Percentiles rank a stretch among this genome's conserved stretches.
These are phyloP conservation scores for Tetragonula carbonaria DNA, from an alignment of 2,888 invertebrate genomes.

Conservation along the genomic window DNA sequence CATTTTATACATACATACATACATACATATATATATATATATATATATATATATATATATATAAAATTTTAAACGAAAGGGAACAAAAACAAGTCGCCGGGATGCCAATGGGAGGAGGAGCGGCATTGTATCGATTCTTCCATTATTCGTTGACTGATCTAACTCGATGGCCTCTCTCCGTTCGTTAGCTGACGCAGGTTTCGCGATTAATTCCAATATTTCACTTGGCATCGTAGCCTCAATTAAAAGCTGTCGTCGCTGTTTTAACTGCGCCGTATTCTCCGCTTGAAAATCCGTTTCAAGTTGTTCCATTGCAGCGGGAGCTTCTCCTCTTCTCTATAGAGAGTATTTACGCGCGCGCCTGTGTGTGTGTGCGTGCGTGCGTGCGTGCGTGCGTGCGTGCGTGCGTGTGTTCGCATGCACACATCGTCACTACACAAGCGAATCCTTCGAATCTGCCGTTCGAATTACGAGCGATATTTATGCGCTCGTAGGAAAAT, in stretches of 20 bases:
- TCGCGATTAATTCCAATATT: slow-evolving; percentile 73
- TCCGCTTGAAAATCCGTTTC: slow-evolving; percentile 60
- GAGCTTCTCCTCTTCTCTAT: neutral
- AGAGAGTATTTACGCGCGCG: too few relatives aligned
- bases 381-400: too few relatives aligned
- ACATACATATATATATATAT: too few relatives aligned
- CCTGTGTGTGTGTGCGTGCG: too few relatives aligned
- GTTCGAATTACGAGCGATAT: neutral
- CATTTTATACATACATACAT: too few relatives aligned
- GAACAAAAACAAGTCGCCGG: slow-evolving; percentile 26
- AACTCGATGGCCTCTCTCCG: slow-evolving; percentile 65
- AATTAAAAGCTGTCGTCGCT: slow-evolving; percentile 71
- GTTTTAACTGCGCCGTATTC: slow-evolving; percentile 65
- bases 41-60: neutral
- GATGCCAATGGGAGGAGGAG: slow-evolving; percentile 11
- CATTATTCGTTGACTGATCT: slow-evolving; percentile 72
- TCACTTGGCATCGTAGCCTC: slow-evolving; percentile 65
- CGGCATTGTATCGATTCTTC: slow-evolving; percentile 66
- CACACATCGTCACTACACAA: neutral
- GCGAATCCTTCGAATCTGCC: neutral
- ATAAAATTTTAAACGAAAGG: slow-evolving; percentile 7
- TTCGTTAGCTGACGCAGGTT: slow-evolving; percentile 67
- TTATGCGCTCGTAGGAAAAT: neutral
- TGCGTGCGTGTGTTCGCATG: too few relatives aligned
- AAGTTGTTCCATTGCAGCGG: slow-evolving; percentile 40